phyloP scores from a whole-genome alignment of 2,113 vertebrate genomes.

The Myodes glareolus region DNA sequence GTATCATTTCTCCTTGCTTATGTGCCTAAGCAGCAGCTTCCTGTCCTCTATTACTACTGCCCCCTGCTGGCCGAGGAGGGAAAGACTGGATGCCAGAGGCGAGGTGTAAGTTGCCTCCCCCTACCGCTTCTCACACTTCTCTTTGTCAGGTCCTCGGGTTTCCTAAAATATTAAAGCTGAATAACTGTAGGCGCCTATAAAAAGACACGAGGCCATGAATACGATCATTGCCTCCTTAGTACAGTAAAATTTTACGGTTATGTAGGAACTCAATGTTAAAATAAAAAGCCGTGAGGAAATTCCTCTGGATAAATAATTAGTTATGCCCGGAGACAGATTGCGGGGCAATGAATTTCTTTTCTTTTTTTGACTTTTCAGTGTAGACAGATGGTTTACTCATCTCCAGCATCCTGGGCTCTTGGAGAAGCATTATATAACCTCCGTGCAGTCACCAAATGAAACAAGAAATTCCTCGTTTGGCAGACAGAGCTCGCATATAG shows the following conservation, averaged over 20 bases:
- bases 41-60: conserved; percentile 59
- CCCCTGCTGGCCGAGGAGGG: conserved; percentile 71
- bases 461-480: conserved; percentile 85
- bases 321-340: conserved; percentile 70
- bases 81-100: not conserved
- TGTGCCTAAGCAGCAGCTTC: not conserved
- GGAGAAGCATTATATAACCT: conserved; percentile 83
- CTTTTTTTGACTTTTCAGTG: conserved; percentile 69
- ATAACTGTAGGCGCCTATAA: conserved; percentile 46
- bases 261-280: conserved; percentile 67
- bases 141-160: conserved; percentile 43
- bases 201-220: conserved; percentile 46
- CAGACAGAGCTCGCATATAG: conserved; percentile 80
- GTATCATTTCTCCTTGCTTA: not conserved
- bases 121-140: not conserved
- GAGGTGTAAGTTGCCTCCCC: not conserved
- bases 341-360: conserved; percentile 44
- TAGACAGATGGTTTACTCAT: conserved; percentile 87
- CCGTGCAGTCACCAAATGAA: conserved; percentile 78
- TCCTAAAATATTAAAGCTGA: conserved; percentile 50
- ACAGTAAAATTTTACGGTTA: conserved; percentile 73
- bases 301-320: conserved; percentile 83
- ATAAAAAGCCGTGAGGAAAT: conserved; percentile 62
- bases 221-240: conserved; percentile 15
- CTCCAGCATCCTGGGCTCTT: conserved; percentile 78